These are phyloP conservation scores for Drosophila nannoptera DNA, from an alignment of 1,140 invertebrate species.

Conservation along the genomic window DNA sequence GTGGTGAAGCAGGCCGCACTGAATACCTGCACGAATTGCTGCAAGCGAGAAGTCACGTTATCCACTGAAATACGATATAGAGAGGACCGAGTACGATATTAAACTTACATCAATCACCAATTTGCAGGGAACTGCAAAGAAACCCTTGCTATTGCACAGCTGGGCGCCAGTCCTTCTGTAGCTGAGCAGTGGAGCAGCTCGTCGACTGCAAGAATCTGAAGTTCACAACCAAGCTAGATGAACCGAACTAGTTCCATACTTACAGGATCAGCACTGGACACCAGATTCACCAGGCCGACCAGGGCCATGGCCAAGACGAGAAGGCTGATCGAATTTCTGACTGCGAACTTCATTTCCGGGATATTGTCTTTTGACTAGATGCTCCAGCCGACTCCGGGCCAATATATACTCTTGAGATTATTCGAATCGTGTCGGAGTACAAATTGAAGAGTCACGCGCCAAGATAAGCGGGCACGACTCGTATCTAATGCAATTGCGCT, in stretches of 20 bases:
- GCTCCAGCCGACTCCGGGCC: not conserved
- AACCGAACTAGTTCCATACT: not conserved
- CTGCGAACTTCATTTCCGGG: conserved; percentile 3
- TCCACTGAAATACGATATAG: not conserved
- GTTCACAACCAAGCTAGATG: not conserved
- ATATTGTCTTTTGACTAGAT: not conserved
- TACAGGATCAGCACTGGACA: not conserved
- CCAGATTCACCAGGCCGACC: conserved; percentile 5
- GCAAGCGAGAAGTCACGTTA: not conserved
- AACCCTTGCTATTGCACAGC: not conserved
- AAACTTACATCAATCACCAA: not conserved
- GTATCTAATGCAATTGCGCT: no score
- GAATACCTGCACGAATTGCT: not conserved
- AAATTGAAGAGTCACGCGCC: no score
- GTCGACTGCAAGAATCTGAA: not conserved
- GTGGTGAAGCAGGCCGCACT: no score
- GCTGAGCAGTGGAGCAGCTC: not conserved
- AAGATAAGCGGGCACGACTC: no score
- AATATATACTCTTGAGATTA: conserved; percentile 12
- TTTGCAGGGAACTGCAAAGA: not conserved
- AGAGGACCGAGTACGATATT: no score
- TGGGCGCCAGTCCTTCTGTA: not conserved
- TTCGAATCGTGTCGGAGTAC: conserved; percentile 1
- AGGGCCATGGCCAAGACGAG: conserved; percentile 10
- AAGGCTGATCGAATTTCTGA: not conserved